Conservation (phyloP, 2,113 vertebrate genomes). For the Pelusios castaneus region DNA sequence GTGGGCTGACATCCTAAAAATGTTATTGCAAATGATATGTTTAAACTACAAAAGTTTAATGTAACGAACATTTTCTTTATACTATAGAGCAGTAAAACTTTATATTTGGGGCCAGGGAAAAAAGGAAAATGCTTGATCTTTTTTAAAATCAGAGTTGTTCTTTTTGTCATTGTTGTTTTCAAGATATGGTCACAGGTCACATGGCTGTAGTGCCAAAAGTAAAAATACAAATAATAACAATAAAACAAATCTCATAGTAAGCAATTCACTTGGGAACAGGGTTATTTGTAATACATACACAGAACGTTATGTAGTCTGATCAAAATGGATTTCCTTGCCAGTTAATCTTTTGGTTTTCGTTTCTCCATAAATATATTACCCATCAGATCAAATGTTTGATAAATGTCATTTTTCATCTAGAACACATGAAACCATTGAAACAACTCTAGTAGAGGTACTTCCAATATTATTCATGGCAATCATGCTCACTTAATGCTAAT, state of each 20-base stretch:
- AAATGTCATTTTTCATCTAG: conserved; percentile 75
- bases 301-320: conserved; percentile 62
- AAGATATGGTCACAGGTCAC: conserved; percentile 27
- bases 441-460: conserved; percentile 62
- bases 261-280: conserved; percentile 27
- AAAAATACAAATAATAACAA: conserved; percentile 59
- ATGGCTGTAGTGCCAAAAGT: conserved; percentile 20
- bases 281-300: conserved; percentile 58
- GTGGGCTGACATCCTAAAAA: background rate
- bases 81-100: background rate
- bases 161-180: background rate
- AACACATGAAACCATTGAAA: conserved; percentile 71
- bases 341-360: conserved; percentile 70
- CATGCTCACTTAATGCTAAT: conserved; percentile 56
- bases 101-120: background rate
- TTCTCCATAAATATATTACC: conserved; percentile 69
- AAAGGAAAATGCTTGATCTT: background rate
- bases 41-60: background rate
- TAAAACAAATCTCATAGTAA: conserved; percentile 51
- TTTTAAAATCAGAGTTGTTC: background rate
- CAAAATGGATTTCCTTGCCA: conserved; percentile 72
- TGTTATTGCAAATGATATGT: background rate
- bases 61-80: background rate
- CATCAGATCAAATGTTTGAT: conserved; percentile 72
- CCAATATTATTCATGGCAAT: conserved; percentile 53